These are phyloP conservation scores for Cantharis nigra DNA, from an alignment of 2,888 invertebrate species.

Conservation along the genomic window DNA sequence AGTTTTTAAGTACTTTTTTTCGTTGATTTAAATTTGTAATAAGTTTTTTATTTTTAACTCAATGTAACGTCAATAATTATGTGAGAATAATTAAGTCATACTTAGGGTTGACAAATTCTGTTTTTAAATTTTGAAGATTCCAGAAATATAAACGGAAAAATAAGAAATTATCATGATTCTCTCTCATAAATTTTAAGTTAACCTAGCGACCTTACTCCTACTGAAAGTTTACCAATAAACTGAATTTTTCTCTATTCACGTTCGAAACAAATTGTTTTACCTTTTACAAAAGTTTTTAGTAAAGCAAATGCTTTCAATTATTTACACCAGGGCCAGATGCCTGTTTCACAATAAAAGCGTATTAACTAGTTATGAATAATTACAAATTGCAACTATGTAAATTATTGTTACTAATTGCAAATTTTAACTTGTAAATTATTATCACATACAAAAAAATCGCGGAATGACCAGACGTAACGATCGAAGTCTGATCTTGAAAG, in stretches of 20 bases:
- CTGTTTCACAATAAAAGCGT: too few species aligned
- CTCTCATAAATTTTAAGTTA: neutral
- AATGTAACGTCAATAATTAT: neutral
- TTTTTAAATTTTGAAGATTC: neutral
- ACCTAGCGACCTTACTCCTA: neutral
- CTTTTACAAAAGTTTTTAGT: neutral
- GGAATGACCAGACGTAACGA: neutral
- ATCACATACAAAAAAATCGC: neutral
- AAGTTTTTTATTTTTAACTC: neutral
- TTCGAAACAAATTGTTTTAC: neutral
- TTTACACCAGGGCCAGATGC: neutral
- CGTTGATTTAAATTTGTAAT: neutral
- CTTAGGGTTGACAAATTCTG: neutral
- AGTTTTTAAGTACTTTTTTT: neutral
- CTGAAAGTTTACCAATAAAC: neutral
- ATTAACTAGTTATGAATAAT: too few species aligned
- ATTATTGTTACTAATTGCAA: too few species aligned
- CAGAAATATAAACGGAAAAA: too few species aligned
- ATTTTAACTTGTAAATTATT: too few species aligned
- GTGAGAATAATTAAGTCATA: neutral
- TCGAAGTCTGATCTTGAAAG: neutral
- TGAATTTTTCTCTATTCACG: neutral
- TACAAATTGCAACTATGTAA: too few species aligned
- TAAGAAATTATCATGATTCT: too few species aligned
- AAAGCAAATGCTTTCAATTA: neutral